Evolutionary conservation across 2,113 vertebrate species (phyloP).

Genomic region (Pitta sordida): DNA sequence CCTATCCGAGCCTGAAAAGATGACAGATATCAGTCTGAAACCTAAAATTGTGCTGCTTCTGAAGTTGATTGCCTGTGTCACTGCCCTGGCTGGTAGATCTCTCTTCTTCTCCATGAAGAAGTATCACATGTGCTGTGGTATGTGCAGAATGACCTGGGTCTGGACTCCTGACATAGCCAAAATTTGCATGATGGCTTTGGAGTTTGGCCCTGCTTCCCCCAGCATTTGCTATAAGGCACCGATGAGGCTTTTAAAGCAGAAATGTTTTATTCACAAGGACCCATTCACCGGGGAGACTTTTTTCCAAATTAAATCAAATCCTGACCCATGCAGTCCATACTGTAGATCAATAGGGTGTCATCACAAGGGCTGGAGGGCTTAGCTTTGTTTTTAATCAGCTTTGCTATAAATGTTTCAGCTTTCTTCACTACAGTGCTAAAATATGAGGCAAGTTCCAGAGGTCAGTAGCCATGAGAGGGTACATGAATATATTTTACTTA

Average conservation of each 20-base stretch:
- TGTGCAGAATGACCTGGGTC: background rate
- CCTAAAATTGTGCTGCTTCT: background rate
- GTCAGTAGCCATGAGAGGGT: background rate
- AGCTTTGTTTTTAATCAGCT: background rate
- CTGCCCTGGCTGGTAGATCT: background rate
- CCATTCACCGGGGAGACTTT: background rate
- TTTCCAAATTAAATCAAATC: background rate
- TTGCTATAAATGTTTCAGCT: background rate
- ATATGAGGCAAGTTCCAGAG: background rate
- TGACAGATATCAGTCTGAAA: background rate
- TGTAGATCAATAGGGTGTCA: background rate
- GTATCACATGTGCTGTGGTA: fast-evolving
- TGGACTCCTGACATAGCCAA: background rate
- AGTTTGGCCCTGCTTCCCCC: background rate
- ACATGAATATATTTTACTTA: background rate
- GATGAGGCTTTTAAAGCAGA: background rate
- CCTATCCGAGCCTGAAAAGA: background rate
- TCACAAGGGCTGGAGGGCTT: background rate
- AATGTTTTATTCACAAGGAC: background rate
- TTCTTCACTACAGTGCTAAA: background rate
- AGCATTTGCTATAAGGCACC: background rate
- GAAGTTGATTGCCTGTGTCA: background rate
- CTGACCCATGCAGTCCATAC: background rate
- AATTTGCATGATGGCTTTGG: background rate
- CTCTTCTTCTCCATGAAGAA: background rate